Evolutionary conservation across 2,888 invertebrate species (phyloP).

Genomic region (Nudaria mundana): DNA sequence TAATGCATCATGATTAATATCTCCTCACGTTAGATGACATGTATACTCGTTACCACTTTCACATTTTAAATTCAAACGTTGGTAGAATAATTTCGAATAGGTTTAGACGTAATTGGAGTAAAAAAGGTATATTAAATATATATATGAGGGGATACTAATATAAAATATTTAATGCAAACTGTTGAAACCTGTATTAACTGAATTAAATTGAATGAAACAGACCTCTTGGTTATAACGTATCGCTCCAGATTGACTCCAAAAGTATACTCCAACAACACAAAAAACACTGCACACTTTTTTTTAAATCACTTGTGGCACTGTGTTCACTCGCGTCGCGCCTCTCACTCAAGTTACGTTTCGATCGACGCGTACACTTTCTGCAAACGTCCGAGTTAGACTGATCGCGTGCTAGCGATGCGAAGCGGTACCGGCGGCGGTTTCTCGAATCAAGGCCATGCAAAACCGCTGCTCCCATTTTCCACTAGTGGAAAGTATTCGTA

Average conservation of each 20-base stretch:
- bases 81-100: too few relatives aligned
- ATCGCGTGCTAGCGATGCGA: conserved; percentile 33
- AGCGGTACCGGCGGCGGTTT: conserved; percentile 40
- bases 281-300: conserved; percentile 42
- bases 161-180: too few relatives aligned
- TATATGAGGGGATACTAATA: too few relatives aligned
- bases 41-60: conserved; percentile 51
- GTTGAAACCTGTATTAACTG: too few relatives aligned
- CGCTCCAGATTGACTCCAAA: conserved; percentile 67
- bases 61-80: conserved; percentile 48
- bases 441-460: conserved; percentile 75
- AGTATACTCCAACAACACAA: conserved; percentile 50
- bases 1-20: too few relatives aligned
- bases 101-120: too few relatives aligned
- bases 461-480: conserved; percentile 74
- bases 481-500: conserved; percentile 74
- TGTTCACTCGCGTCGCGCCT: conserved; percentile 55
- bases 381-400: conserved; percentile 52
- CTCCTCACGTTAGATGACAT: too few relatives aligned
- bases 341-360: conserved; percentile 28
- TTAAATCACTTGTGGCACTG: conserved; percentile 46
- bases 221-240: conserved; percentile 55
- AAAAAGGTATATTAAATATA: too few relatives aligned
- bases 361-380: conserved; percentile 32
- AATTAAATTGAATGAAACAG: conserved; percentile 38